Conservation (phyloP, 2,888 invertebrate species). For the Temnothorax unifasciatus region DNA sequence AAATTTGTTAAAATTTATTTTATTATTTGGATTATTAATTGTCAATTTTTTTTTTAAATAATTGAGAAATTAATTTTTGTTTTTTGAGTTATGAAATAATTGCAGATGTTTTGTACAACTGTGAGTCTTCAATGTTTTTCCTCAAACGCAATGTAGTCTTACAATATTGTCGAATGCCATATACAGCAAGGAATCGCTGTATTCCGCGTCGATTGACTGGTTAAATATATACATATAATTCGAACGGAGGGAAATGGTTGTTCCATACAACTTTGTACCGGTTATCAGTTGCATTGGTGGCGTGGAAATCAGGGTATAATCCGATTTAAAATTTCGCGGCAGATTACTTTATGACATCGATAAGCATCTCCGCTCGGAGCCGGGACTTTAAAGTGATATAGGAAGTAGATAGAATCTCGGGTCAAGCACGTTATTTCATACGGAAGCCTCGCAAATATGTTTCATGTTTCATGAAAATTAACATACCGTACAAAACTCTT, state of each 20-base stretch:
- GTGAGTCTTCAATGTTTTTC: neutral
- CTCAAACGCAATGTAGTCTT: neutral
- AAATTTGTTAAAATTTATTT: neutral
- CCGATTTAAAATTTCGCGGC: conserved; percentile 31
- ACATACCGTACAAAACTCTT: neutral
- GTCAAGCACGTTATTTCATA: conserved; percentile 16
- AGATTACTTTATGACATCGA: conserved; percentile 46
- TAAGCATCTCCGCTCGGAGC: conserved; percentile 23
- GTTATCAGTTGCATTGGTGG: conserved; percentile 15
- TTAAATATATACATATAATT: conserved; percentile 3
- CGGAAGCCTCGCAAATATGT: neutral
- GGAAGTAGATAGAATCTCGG: conserved; percentile 6
- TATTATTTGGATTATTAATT: neutral
- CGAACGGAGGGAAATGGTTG: conserved; percentile 9
- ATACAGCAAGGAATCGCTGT: neutral
- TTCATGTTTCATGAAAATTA: conserved; percentile 2
- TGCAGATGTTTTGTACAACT: neutral
- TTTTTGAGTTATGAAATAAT: neutral
- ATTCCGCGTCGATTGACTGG: neutral
- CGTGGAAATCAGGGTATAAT: conserved; percentile 38
- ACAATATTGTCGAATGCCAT: conserved; percentile 11
- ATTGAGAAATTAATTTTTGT: neutral
- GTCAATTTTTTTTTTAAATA: neutral
- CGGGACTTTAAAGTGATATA: conserved; percentile 35
- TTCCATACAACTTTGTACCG: neutral